Evolutionary conservation across 1,140 invertebrate genomes (phyloP).

Genomic region (Apis laboriosa): DNA sequence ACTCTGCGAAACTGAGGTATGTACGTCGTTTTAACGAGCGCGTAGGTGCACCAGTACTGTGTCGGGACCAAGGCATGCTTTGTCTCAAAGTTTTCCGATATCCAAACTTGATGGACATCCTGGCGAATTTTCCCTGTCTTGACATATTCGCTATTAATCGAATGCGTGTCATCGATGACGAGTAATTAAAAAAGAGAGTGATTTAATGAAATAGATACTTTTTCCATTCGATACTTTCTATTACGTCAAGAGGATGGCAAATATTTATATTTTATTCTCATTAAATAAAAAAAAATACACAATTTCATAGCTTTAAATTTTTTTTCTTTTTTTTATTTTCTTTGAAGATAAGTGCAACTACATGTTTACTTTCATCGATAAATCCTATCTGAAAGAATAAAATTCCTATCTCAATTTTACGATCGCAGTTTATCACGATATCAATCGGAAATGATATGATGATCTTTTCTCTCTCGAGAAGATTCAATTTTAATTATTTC

Average conservation of each 20-base stretch:
- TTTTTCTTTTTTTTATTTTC: not conserved
- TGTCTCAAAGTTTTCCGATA: not conserved
- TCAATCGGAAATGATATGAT: no score
- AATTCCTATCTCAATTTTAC: conserved; percentile 15
- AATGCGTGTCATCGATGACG: not conserved
- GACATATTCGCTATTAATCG: not conserved
- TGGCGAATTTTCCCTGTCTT: not conserved
- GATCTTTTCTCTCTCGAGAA: no score
- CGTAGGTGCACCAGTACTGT: conserved; percentile 24
- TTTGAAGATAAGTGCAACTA: no score
- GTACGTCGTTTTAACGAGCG: conserved; percentile 57
- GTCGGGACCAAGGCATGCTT: conserved; percentile 10
- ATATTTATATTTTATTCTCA: not conserved
- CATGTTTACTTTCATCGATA: not conserved
- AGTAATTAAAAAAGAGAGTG: not conserved
- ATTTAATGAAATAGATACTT: not conserved
- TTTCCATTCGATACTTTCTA: no score
- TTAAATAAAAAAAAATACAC: not conserved
- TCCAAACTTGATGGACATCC: not conserved
- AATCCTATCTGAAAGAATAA: not conserved
- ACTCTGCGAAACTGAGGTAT: conserved; percentile 68
- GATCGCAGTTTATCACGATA: not conserved
- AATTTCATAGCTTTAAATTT: not conserved
- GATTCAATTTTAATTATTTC: not conserved
- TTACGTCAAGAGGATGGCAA: not conserved